Evolutionary conservation across 2,797 vertebrate species (phyloP).

Genomic region (Nannoperca obscura): DNA sequence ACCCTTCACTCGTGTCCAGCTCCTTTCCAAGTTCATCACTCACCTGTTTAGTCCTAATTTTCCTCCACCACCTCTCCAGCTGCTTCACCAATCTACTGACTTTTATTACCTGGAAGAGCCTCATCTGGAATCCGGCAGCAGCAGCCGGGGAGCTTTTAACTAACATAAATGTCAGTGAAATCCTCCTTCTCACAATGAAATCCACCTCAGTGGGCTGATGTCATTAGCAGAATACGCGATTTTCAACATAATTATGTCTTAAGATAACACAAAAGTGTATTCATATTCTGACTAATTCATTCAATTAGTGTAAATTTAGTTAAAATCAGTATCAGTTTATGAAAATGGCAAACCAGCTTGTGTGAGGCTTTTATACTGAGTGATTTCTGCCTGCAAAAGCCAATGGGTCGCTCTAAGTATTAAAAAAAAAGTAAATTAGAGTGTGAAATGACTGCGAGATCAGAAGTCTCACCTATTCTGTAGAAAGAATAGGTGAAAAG

Average conservation of each 20-base stretch:
- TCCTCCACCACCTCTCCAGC: not conserved
- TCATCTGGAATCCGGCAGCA: not conserved
- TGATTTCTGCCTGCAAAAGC: not conserved
- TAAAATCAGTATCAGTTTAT: not conserved
- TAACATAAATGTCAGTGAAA: slow-evolving; percentile 26
- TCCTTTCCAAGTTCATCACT: not conserved
- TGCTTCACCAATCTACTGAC: not conserved
- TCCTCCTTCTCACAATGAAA: not conserved
- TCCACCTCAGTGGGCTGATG: slow-evolving; percentile 4
- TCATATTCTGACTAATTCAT: not conserved
- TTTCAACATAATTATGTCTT: not conserved
- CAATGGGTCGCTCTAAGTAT: not conserved
- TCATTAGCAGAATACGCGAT: not conserved
- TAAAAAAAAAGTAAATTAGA: not conserved
- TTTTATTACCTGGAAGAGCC: slow-evolving; percentile 23
- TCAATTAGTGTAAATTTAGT: not conserved
- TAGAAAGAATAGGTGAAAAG: not conserved
- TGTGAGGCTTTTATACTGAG: not conserved
- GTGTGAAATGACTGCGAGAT: not conserved
- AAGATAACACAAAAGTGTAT: not conserved
- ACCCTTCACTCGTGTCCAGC: not conserved
- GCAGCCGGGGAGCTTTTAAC: slow-evolving; percentile 10
- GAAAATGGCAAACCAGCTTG: not conserved
- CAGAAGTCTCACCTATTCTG: not conserved
- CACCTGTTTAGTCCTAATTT: slow-evolving; percentile 3